Percentiles rank a stretch among this genome's conserved stretches.
These are phyloP conservation scores for Graphium colonna DNA, from an alignment of 2,888 invertebrate genomes.

Conservation along the genomic window DNA sequence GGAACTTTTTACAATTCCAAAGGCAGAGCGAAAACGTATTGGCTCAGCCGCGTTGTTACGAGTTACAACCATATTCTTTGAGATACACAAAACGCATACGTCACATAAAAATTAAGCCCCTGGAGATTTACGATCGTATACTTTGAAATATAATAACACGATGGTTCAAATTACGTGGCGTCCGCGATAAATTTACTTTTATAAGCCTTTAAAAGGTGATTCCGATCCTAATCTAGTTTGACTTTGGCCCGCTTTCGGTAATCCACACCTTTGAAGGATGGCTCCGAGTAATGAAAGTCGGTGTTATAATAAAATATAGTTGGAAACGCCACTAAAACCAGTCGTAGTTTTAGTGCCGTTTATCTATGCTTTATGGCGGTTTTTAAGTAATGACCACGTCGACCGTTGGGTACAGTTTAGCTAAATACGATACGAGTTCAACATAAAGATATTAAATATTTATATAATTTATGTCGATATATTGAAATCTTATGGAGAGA, in stretches of 20 bases:
- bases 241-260: constrained; percentile 19
- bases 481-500: too few species aligned
- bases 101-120: constrained; percentile 70
- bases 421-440: too few species aligned
- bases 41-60: constrained; percentile 16
- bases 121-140: constrained; percentile 63
- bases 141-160: constrained; percentile 74
- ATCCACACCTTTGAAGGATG: constrained; percentile 24
- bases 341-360: neutral
- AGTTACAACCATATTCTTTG: constrained; percentile 22
- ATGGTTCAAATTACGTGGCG: constrained; percentile 61
- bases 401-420: too few species aligned
- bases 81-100: constrained; percentile 46
- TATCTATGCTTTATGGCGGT: neutral
- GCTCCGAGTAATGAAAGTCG: constrained; percentile 6
- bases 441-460: too few species aligned
- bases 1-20: constrained; percentile 21
- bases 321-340: constrained; percentile 16
- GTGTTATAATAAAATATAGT: constrained; percentile 8
- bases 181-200: constrained; percentile 62
- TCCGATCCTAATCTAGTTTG: constrained; percentile 21
- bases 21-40: constrained; percentile 1
- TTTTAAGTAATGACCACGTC: neutral
- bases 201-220: constrained; percentile 39
- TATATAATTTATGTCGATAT: too few species aligned